These are phyloP conservation scores for Macrocentrus cingulum DNA, from an alignment of 1,140 invertebrate genomes.

Conservation along the genomic window DNA sequence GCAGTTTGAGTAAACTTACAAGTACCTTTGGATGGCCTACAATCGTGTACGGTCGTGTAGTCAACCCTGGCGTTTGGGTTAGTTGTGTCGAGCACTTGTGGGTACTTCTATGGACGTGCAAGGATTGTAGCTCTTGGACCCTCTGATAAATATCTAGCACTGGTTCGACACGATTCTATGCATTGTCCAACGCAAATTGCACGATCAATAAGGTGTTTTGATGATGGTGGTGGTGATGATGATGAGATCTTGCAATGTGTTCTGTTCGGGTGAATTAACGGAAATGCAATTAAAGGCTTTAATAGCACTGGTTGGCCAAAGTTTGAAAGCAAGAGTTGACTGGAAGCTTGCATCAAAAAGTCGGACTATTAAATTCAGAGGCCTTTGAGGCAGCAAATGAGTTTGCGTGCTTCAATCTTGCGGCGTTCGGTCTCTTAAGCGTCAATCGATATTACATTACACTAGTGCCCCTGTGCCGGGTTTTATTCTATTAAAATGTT, in stretches of 20 bases:
- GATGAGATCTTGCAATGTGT: not conserved
- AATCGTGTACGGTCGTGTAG: too few relatives aligned
- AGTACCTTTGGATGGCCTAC: too few relatives aligned
- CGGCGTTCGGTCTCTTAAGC: conserved; percentile 7
- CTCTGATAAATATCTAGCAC: too few relatives aligned
- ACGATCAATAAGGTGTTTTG: not conserved
- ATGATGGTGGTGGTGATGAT: not conserved
- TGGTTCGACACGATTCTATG: too few relatives aligned
- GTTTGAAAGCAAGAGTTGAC: not conserved
- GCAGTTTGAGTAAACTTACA: too few relatives aligned
- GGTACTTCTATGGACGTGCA: too few relatives aligned
- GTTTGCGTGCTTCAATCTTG: conserved; percentile 24
- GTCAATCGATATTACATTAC: conserved; percentile 24
- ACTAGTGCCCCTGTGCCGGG: too few relatives aligned
- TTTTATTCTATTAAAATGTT: conserved; percentile 16
- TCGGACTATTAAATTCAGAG: conserved; percentile 9
- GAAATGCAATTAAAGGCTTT: not conserved
- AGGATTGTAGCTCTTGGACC: too few relatives aligned
- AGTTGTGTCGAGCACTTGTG: too few relatives aligned
- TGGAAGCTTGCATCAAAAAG: not conserved
- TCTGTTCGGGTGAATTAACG: not conserved
- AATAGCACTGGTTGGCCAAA: not conserved
- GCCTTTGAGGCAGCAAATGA: conserved; percentile 18
- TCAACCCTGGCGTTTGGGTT: too few relatives aligned
- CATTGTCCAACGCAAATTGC: too few relatives aligned